Evolutionary conservation across 2,888 invertebrate genomes (phyloP), one percentile per base, ranked within the genome.

Genomic region (Nematopogon swammerdamellus): DNA sequence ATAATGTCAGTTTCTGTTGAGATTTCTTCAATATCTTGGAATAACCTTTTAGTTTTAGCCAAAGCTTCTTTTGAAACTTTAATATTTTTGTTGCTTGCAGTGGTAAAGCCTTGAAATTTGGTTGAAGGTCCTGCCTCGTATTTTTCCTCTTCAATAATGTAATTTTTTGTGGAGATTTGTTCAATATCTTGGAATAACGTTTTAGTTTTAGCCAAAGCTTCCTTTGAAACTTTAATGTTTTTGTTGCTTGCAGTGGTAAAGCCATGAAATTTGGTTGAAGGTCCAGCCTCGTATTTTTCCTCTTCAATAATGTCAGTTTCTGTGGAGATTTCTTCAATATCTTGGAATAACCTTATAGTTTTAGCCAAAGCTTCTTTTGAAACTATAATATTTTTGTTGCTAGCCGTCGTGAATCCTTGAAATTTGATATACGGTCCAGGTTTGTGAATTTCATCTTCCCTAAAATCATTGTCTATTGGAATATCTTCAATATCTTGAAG

Each of bases 401-500:
- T 67, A 3, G 71, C 72, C 30, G 69, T 67, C 51, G 58, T 59
- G 56, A 75, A 74, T 46, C 71, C 73, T 45, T 47, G 47, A 10
- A 50, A 48, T 47, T 46, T 49, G 45, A 49, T 17, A 20, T 48
- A 25, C 4, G 4, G 25, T 25, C 25, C 25, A 25, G 25, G 25
- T 10, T 25, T 4, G 25, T 25, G 5, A 4, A 25, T 25, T 10
- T 25, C 25, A 6, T 6, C 25, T 6, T 50, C 49, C 36, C 44
- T 50, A 6, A 47, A 18, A 48, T 54, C 49, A 44, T n/a, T n/a
- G n/a, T n/a, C n/a, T n/a, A n/a, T n/a, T n/a, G n/a, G n/a, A n/a
- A n/a, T n/a, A n/a, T 54, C 51, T 20, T 53, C 55, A 43, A 60
- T 19, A 49, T 60, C 59, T 47, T 62, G 55, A 42, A 77, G 57